Base-by-base conservation (phyloP, 2,888 invertebrate species). In the Agrotis puta region DNA sequence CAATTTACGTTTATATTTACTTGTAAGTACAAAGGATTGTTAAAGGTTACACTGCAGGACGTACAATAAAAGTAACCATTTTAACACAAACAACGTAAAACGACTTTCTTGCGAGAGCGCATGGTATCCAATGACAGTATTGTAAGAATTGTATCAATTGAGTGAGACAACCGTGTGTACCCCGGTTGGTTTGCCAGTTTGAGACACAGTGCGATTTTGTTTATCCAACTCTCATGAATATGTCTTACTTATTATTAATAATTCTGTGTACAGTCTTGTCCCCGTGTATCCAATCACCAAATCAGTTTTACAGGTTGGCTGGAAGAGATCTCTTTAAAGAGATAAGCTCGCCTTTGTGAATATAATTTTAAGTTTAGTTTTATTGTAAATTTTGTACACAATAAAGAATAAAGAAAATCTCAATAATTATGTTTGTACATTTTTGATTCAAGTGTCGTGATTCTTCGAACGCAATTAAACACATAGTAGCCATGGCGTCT, bases 41-140 rank as follows among this genome's bases (percentile, higher is more conserved):
- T 74, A 83, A 84, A 84, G 76, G 79, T 79, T 75, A 82, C 85
- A 72, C 77, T 64, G 70, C 71, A 76, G 75, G 79, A 77, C 63
- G 70, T 53, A 59, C 73, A 75, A 84, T 85, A 85, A 82, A 84
- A 75, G 75, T 63, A 51, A 53, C 64, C 51, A 75, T 82, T 79
- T 82, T 69, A 77, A 80, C 69, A 64, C 77, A 79, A 82, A 84
- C 70, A 75, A 71, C 76, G 70, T 75, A 72, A 78, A 82, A 82
- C 72, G 69, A 70, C 72, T 84, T 70, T 79, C 70, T 63, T 73
- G 67, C 70, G 54, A 73, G 59, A 73, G 63, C 63, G 71, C 70
- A 64, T 50, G 61, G 64, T 53, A 65, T 57, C 69, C 66, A 77
- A 63, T 75, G 71, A 77, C 72, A 79, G 73, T 82, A 75, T 81